These are phyloP conservation scores for Anodontia alba DNA, from an alignment of 2,888 invertebrate genomes.

Conservation along the genomic window DNA sequence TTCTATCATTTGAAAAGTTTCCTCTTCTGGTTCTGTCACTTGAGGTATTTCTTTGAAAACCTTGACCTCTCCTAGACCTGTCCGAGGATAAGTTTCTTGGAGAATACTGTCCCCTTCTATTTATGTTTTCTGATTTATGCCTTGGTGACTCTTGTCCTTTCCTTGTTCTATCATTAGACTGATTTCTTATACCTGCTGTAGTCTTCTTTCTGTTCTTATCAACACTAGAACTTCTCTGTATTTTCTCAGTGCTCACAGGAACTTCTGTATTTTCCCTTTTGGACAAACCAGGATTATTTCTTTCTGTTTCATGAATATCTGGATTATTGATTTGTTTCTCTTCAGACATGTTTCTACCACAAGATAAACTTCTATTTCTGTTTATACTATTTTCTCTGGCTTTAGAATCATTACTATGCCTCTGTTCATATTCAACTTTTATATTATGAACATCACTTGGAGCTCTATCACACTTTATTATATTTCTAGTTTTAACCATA, in stretches of 20 bases:
- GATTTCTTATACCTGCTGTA: background rate
- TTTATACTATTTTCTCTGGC: background rate
- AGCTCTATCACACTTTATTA: background rate
- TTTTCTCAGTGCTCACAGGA: background rate
- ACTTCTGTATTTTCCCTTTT: background rate
- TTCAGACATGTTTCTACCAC: background rate
- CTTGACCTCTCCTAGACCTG: background rate
- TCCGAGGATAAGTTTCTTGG: background rate
- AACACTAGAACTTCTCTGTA: background rate
- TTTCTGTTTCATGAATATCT: background rate
- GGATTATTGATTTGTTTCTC: background rate
- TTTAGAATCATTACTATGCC: background rate
- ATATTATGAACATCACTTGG: background rate
- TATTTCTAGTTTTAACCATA: background rate
- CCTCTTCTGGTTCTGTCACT: background rate
- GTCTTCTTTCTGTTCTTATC: background rate
- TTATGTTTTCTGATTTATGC: background rate
- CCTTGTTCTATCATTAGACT: background rate
- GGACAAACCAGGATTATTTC: background rate
- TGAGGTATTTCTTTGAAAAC: background rate
- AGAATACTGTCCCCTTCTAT: background rate
- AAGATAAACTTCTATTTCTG: background rate
- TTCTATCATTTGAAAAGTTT: background rate
- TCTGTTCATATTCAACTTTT: background rate
- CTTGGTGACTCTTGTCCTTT: background rate